Evolutionary conservation across 2,113 vertebrate species (phyloP).

Genomic region (Nesogale talazaci): DNA sequence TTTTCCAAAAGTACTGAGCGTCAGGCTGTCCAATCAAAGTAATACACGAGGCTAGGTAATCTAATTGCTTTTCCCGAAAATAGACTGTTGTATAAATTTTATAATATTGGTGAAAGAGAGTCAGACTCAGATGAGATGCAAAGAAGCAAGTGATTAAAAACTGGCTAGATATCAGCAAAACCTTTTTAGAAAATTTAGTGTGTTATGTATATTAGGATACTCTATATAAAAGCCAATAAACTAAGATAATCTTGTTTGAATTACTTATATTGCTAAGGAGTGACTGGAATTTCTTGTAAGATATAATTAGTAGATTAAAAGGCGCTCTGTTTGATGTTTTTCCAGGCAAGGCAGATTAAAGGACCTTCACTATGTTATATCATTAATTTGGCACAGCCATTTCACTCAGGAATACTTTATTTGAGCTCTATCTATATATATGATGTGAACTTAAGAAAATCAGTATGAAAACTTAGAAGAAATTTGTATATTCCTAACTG

Average conservation of each 20-base stretch:
- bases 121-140: background rate
- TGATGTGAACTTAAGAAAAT: constrained; percentile 15
- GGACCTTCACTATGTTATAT: background rate
- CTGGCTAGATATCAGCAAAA: no score
- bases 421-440: background rate
- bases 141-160: background rate
- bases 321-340: background rate
- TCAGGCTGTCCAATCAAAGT: background rate
- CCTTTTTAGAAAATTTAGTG: background rate
- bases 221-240: background rate
- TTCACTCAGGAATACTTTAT: background rate
- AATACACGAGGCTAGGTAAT: background rate
- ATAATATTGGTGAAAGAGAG: background rate
- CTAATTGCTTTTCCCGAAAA: background rate
- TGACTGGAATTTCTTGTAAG: constrained; percentile 10
- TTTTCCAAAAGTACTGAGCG: background rate
- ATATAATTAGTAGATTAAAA: constrained; percentile 18
- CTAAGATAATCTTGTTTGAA: background rate
- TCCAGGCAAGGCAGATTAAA: background rate
- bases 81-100: background rate
- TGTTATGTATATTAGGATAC: background rate
- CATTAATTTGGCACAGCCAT: background rate
- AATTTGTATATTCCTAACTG: background rate
- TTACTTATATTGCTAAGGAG: constrained; percentile 5
- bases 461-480: background rate